A percentile compares a stretch with the other conserved stretches of the same genome.
These are phyloP conservation scores for Dipodomys spectabilis DNA, from an alignment of 2,113 vertebrate species.

Conservation along the genomic window DNA sequence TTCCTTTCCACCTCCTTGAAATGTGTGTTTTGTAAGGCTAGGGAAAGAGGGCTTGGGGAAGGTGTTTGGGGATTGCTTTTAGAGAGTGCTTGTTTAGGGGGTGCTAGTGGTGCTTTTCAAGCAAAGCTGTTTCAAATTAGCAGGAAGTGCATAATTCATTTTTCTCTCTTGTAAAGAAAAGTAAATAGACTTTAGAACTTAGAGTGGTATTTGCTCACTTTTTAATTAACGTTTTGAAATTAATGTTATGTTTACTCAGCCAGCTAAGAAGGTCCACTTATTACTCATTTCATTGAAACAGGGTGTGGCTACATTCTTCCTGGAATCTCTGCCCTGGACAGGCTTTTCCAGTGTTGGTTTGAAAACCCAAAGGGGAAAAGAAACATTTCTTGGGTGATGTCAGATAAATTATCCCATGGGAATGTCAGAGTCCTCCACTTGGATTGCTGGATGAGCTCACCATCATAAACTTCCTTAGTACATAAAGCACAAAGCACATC, in stretches of 20 bases:
- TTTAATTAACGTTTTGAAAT: conserved; percentile 67
- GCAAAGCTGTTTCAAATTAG: neutral
- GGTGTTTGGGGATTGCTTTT: too few species aligned
- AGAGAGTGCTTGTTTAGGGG: too few species aligned
- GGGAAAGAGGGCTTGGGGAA: neutral
- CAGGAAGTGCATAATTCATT: neutral
- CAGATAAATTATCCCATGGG: neutral
- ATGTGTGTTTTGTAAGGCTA: neutral
- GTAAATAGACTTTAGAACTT: neutral
- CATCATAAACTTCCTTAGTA: neutral
- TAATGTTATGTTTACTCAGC: conserved; percentile 67
- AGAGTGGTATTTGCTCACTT: neutral
- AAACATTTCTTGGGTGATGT: conserved; percentile 49
- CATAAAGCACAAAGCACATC: neutral
- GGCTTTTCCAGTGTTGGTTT: conserved; percentile 60
- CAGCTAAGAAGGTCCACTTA: conserved; percentile 61
- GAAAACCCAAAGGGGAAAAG: conserved; percentile 44
- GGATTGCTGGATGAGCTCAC: neutral
- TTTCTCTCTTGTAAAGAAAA: conserved; percentile 46
- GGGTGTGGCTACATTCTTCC: neutral
- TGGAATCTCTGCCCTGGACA: conserved; percentile 44
- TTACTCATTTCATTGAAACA: conserved; percentile 56
- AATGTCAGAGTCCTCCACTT: neutral
- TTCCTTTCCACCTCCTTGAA: neutral
- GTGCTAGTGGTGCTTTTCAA: neutral